Base-by-base conservation (phyloP, 37 sponge, comb jelly and placozoan genomes). In the Halichondria panicea region DNA sequence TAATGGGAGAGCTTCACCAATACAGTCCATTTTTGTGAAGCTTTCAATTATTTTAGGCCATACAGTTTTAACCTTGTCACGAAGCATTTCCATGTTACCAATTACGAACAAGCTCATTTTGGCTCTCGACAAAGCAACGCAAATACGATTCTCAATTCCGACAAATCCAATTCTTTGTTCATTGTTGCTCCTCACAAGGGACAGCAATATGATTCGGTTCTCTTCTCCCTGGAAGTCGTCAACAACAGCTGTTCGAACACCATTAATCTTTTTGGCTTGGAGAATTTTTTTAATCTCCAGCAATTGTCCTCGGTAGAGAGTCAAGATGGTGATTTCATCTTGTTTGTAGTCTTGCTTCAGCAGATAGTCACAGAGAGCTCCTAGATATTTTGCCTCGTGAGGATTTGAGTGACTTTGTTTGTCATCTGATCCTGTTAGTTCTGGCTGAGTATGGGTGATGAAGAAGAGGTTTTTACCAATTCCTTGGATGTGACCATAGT, bases 171-270 rank as follows among this genome's bases (percentile, higher is more conserved):
- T 91, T 0, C 78, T 88, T 0, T 59, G 68, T 24, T 83, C 80
- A 19, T 36, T n/a, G 60, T 94, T 94, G 43, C 92, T 91, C 1
- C 97, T 79, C 4, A 91, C 92, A 0, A 97, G 77, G 13, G 94
- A 93, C 30, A 97, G 55, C 1, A 97, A 66, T 7, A 97, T 76
- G 25, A 93, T 85, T 15, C 84, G 77, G 56, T 97, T 97, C 68
- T 97, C 97, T 55, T 97, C 97, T 18, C 97, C 97, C 64, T 97
- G 97, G 59, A 86, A 96, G 31, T 92, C 90, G 76, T 97, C 97
- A 42, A 97, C 92, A 58, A 90, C 88, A 72, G 89, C 74, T 4
- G 88, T 88, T 15, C 91, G 59, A 11, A 97, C 86, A 34, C 86
- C 95, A 37, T 75, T 68, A 59, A 88, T 81, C 32, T 73, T 71